These are phyloP conservation scores for Hylaeus volcanicus DNA, from an alignment of 1,140 invertebrate genomes.

Conservation along the genomic window DNA sequence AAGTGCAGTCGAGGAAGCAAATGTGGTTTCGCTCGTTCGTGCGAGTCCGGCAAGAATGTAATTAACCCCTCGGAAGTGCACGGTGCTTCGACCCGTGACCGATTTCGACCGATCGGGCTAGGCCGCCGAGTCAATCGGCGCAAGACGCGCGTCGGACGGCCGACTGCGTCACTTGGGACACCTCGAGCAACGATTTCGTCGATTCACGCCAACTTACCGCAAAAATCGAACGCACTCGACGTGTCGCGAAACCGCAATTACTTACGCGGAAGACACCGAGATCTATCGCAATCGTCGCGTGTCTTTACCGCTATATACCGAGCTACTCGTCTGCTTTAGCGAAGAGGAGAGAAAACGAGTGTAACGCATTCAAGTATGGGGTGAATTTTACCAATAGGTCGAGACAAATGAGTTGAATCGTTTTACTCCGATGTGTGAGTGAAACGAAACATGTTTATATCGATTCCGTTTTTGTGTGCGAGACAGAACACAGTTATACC, in stretches of 20 bases:
- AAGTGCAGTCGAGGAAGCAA: constrained; percentile 70
- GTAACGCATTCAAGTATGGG: too few species aligned
- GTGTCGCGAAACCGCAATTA: constrained; percentile 62
- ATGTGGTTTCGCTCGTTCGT: constrained; percentile 71
- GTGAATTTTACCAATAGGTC: too few species aligned
- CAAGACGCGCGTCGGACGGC: neutral
- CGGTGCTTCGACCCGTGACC: constrained; percentile 30
- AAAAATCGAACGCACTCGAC: constrained; percentile 56
- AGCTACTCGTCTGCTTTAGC: neutral
- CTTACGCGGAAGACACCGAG: constrained; percentile 43
- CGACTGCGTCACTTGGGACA: neutral
- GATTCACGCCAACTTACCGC: constrained; percentile 48
- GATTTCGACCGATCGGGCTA: constrained; percentile 13
- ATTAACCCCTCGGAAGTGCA: constrained; percentile 66
- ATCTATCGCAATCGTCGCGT: constrained; percentile 38
- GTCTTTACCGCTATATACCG: constrained; percentile 1
- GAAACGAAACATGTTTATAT: too few species aligned
- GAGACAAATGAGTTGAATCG: too few species aligned
- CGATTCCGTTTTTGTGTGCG: too few species aligned
- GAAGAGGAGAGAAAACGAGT: too few species aligned
- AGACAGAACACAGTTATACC: too few species aligned
- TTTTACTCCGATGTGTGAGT: too few species aligned
- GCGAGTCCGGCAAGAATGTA: constrained; percentile 64
- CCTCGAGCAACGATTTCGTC: constrained; percentile 25
- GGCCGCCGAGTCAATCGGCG: too few species aligned